Evolutionary conservation across 2,113 vertebrate species (phyloP), one percentile per base, ranked within the genome.

Genomic region (Hemichromis elongatus): DNA sequence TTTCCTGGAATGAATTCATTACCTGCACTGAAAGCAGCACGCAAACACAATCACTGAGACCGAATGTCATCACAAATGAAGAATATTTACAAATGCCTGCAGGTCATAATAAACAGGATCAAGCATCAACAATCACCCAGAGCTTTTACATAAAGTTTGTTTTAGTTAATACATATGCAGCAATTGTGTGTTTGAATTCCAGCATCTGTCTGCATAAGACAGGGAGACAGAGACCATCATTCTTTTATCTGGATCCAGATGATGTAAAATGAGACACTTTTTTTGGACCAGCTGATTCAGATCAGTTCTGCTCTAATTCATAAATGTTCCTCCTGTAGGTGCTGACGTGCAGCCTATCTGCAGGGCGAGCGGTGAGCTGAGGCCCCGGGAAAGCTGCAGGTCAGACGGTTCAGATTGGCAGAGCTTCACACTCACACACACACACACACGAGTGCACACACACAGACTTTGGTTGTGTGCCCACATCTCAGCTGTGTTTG

Each of bases 391-490:
- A 55, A 84, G 73, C 50, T 59, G 73, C 56, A 57, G 89, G 84
- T 86, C 89, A 91, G 77, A 37, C 35, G 26, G 86, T 91, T 92
- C 86, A 37, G 57, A 52, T 66, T 92, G 88, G 88, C 88, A 88
- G 13, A 55, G 63, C 53, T 81, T 78, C 37, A 4, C 16, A 56
- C 30, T 40, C 30, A 68, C 73, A 63, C 56, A 79, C 68, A 82
- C 33, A 79, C 79, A 66, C 77, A 57, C 68, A 75, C n/a, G n/a
- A n/a, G n/a, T n/a, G 66, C 75, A 59, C 14, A 59, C 61, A 70
- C 50, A 84, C 57, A 81, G 18, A 78, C 78, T 78, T 54, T 83
- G 56, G 56, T 33, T 5, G 7, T 56, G 11, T 80, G 56, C 50
- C 81, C 26, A 9, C 7, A 35, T 57, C 54, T 88, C 56, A 83